Evolutionary conservation across 2,888 invertebrate species (phyloP).

Genomic region (Dolomedes plantarius): DNA sequence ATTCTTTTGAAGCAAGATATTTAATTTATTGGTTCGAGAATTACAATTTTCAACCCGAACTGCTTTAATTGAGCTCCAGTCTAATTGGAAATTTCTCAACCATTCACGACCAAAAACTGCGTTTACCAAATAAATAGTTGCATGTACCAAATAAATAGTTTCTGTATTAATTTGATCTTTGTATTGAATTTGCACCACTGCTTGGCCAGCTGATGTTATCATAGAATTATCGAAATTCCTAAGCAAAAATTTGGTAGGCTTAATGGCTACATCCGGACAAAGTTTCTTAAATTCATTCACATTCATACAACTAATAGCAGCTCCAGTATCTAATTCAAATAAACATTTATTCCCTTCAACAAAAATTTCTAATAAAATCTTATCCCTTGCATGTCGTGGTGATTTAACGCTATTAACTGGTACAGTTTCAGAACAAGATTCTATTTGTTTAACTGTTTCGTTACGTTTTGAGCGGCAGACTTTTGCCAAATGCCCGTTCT

Average conservation of each 20-base stretch:
- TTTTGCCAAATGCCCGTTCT: slow-evolving; percentile 56
- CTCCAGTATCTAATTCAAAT: slow-evolving; percentile 46
- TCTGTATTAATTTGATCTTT: slow-evolving; percentile 45
- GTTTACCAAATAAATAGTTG: slow-evolving; percentile 51
- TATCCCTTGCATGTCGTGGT: slow-evolving; percentile 52
- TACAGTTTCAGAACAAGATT: slow-evolving; percentile 54
- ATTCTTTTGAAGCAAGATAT: slow-evolving; percentile 49
- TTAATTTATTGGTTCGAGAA: slow-evolving; percentile 45
- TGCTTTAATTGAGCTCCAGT: slow-evolving; percentile 44
- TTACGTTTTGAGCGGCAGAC: slow-evolving; percentile 55
- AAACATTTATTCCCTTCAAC: slow-evolving; percentile 50
- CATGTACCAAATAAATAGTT: slow-evolving; percentile 50
- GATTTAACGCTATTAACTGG: slow-evolving; percentile 52
- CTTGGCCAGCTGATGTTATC: slow-evolving; percentile 56
- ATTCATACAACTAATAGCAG: slow-evolving; percentile 50
- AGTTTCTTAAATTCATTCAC: slow-evolving; percentile 48
- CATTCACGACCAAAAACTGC: slow-evolving; percentile 47
- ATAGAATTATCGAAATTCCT: slow-evolving; percentile 51
- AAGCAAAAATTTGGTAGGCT: slow-evolving; percentile 52
- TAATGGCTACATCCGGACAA: slow-evolving; percentile 53
- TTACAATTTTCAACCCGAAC: slow-evolving; percentile 43
- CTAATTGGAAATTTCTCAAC: slow-evolving; percentile 35
- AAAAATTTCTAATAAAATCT: slow-evolving; percentile 53
- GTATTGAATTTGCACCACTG: slow-evolving; percentile 53
- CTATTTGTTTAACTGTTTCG: slow-evolving; percentile 55